Evolutionary conservation across 2,797 vertebrate genomes (phyloP).

Genomic region (Setipinna tenuifilis): DNA sequence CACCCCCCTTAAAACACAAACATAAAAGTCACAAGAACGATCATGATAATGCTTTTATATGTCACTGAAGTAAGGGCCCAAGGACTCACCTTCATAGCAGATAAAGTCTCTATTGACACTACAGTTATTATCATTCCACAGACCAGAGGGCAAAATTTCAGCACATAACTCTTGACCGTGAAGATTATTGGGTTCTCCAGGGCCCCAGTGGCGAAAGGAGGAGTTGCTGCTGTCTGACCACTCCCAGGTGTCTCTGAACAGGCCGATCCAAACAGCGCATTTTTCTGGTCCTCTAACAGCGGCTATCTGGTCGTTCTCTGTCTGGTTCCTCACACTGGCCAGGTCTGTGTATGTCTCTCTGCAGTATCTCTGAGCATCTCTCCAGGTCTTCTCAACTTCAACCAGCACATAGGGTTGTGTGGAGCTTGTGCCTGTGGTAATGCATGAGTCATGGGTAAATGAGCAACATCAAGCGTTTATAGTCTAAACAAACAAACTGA

Average conservation of each 20-base stretch:
- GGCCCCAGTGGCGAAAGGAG: background rate
- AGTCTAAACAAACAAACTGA: background rate
- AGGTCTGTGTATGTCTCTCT: slow-evolving; percentile 33
- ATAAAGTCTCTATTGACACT: background rate
- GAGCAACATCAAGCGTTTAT: background rate
- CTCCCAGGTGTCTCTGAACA: slow-evolving; percentile 33
- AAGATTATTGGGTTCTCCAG: background rate
- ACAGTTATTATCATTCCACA: background rate
- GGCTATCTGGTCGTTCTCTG: background rate
- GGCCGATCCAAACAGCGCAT: slow-evolving; percentile 25
- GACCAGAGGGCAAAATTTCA: background rate
- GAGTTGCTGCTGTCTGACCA: slow-evolving; percentile 46
- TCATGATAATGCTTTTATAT: no score
- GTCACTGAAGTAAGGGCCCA: no score
- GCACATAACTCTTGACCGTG: background rate
- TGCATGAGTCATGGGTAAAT: background rate
- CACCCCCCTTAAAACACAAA: no score
- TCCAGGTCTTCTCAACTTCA: no score
- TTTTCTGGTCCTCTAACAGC: no score
- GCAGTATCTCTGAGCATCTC: slow-evolving; percentile 36
- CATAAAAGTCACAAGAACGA: no score
- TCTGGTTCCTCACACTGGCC: slow-evolving; percentile 27
- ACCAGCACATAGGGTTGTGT: no score
- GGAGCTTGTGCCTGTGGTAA: background rate
- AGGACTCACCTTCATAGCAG: slow-evolving; percentile 26